These are phyloP conservation scores for Bombylius major DNA, from an alignment of 2,888 invertebrate species.

Conservation along the genomic window DNA sequence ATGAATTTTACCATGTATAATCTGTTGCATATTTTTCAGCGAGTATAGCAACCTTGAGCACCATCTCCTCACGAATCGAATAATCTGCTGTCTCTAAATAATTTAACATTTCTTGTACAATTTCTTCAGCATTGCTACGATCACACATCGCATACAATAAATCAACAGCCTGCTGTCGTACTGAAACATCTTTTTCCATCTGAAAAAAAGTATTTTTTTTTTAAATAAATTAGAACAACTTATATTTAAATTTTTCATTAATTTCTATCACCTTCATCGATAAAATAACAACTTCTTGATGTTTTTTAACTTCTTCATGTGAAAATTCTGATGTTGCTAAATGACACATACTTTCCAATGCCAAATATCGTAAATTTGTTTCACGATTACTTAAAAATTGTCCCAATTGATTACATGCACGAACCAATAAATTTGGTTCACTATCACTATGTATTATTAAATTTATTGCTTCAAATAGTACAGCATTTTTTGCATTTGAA, in stretches of 20 bases:
- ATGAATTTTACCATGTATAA: constrained; percentile 75
- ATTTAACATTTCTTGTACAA: constrained; percentile 98
- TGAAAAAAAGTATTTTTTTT: constrained; percentile 18
- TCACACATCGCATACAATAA: constrained; percentile 99
- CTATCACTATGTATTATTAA: constrained; percentile 98
- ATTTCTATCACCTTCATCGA: constrained; percentile 67
- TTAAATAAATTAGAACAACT: too few relatives aligned
- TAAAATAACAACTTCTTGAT: constrained; percentile 97
- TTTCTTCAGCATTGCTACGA: constrained; percentile 96
- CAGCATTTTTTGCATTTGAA: constrained; percentile 99
- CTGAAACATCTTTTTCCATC: constrained; percentile 98
- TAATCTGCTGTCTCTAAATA: constrained; percentile 99
- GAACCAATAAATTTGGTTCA: constrained; percentile 89
- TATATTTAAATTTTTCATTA: neutral
- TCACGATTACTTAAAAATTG: constrained; percentile 96
- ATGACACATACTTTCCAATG: constrained; percentile 98
- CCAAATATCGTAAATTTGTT: constrained; percentile 94
- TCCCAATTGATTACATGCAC: constrained; percentile 97
- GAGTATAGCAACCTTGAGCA: constrained; percentile 95
- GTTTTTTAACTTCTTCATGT: constrained; percentile 98
- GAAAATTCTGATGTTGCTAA: constrained; percentile 98
- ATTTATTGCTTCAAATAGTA: constrained; percentile 98
- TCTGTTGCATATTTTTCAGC: constrained; percentile 99
- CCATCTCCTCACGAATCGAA: constrained; percentile 99
- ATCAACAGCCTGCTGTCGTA: constrained; percentile 95